Evolutionary conservation across 2,888 invertebrate genomes (phyloP).

Genomic region (Synergus umbraculus): DNA sequence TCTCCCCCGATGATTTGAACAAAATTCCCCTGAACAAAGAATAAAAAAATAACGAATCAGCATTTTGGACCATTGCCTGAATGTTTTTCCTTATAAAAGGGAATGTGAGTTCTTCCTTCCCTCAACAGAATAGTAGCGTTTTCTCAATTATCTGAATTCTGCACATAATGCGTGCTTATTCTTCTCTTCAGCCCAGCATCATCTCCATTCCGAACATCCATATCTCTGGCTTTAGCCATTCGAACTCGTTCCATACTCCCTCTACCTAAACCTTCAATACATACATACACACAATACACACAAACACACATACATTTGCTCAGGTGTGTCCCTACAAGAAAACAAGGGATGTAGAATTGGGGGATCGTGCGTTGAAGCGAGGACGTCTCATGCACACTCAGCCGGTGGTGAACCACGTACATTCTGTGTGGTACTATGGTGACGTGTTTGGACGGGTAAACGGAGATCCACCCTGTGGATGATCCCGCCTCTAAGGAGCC

Average conservation of each 20-base stretch:
- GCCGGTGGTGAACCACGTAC: neutral
- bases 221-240: neutral
- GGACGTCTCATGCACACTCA: conserved; percentile 5
- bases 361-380: neutral
- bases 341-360: neutral
- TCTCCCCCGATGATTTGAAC: neutral
- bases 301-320: neutral
- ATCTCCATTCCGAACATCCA: neutral
- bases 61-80: neutral
- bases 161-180: neutral
- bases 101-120: neutral
- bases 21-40: neutral
- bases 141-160: neutral
- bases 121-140: neutral
- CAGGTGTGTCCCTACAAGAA: neutral
- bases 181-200: neutral
- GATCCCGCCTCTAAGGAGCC: conserved; percentile 76
- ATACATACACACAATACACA: neutral
- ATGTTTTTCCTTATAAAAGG: neutral
- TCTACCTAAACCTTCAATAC: neutral
- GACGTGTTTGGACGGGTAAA: conserved; percentile 33
- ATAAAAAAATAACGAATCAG: neutral
- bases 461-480: conserved; percentile 71
- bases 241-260: neutral
- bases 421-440: neutral